Conservation (phyloP, 2,888 invertebrate genomes). For the Sphecodes monilicornis region DNA sequence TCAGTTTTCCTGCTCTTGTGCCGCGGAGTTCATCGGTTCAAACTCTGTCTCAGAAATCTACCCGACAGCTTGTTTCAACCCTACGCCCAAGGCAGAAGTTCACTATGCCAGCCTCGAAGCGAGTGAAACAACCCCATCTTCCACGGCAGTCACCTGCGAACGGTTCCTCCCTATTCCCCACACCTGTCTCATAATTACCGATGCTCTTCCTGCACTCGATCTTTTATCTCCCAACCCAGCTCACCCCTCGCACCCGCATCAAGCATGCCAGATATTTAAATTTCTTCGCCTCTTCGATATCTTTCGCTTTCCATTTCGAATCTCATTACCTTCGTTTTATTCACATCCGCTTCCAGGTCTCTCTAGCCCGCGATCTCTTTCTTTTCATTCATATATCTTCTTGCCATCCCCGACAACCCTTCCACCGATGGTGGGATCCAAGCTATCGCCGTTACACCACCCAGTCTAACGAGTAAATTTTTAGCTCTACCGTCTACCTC, state of each 20-base stretch:
- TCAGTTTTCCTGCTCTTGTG: neutral
- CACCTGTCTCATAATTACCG: slow-evolving; percentile 9
- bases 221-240: neutral
- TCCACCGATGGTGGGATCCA: neutral
- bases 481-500: slow-evolving; percentile 1
- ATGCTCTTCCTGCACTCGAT: neutral
- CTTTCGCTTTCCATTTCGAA: slow-evolving; percentile 14
- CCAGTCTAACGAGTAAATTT: slow-evolving; percentile 6
- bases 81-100: neutral
- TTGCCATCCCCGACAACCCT: neutral
- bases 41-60: neutral
- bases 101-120: neutral
- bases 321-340: slow-evolving; percentile 5
- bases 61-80: slow-evolving; percentile 4
- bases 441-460: neutral
- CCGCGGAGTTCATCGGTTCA: neutral
- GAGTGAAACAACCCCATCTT: slow-evolving; percentile 4
- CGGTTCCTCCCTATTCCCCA: neutral
- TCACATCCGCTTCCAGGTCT: neutral
- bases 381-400: slow-evolving; percentile 3
- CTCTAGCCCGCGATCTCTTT: neutral
- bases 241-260: neutral
- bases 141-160: slow-evolving; percentile 9
- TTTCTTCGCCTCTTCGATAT: slow-evolving; percentile 10
- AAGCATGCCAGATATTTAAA: neutral